A percentile compares a stretch with the other conserved stretches of the same genome.
phyloP scores from a whole-genome alignment of 2,113 vertebrate genomes.

The Chionodraco myersi region DNA sequence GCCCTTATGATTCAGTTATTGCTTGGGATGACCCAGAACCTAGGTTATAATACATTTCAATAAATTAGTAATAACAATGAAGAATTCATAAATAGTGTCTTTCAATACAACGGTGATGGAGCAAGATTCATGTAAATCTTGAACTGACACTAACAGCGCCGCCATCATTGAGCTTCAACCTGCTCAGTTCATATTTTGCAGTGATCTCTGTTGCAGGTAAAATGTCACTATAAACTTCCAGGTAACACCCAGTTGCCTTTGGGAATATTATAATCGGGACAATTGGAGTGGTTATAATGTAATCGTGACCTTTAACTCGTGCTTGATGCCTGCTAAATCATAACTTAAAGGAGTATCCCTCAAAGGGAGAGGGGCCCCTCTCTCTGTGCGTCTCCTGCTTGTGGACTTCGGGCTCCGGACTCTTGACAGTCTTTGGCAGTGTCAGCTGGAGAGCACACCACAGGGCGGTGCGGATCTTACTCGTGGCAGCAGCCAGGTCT shows the following conservation, averaged over 20 bases:
- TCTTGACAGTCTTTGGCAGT: constrained; percentile 56
- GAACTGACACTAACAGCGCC: constrained; percentile 63
- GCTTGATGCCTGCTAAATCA: constrained; percentile 24
- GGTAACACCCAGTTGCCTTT: constrained; percentile 19
- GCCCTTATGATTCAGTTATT: constrained; percentile 61
- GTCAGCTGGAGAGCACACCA: constrained; percentile 83
- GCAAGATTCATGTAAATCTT: constrained; percentile 52
- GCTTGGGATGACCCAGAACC: constrained; percentile 47
- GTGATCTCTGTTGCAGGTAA: constrained; percentile 60
- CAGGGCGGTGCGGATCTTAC: constrained; percentile 77
- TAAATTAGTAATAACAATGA: constrained; percentile 80
- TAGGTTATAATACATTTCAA: constrained; percentile 61
- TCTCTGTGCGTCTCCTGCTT: constrained; percentile 9
- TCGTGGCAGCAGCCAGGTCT: constrained; percentile 77
- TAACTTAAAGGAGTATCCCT: constrained; percentile 45
- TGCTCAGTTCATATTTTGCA: constrained; percentile 54
- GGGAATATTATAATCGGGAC: constrained; percentile 8
- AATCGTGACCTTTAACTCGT: constrained; percentile 15
- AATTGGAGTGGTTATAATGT: neutral
- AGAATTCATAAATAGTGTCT: constrained; percentile 80
- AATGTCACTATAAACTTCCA: constrained; percentile 46
- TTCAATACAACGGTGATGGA: constrained; percentile 67
- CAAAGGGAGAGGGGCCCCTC: constrained; percentile 12
- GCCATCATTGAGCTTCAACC: constrained; percentile 38
- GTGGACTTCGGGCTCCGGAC: constrained; percentile 32